These are phyloP conservation scores for Polypterus bichir DNA, from an alignment of 2,113 vertebrate species.

Conservation along the genomic window DNA sequence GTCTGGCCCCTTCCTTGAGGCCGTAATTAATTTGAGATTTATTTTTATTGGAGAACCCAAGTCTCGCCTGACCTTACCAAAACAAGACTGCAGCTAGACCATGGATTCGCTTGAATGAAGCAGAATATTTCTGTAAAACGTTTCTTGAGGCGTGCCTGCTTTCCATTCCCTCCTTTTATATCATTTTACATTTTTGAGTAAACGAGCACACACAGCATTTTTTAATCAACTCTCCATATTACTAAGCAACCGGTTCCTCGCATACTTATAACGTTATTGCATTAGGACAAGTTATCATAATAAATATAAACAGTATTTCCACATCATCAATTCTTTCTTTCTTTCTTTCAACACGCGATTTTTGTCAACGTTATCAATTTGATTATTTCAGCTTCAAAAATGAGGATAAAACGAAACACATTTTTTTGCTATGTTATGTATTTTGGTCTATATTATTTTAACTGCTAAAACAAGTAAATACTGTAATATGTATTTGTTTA, in stretches of 20 bases:
- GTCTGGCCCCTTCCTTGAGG: constrained; percentile 88
- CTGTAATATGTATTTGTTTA: no score
- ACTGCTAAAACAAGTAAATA: no score
- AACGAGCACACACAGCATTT: constrained; percentile 1
- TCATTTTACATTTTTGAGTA: constrained; percentile 20
- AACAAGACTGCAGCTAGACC: constrained; percentile 84
- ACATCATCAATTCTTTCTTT: constrained; percentile 29
- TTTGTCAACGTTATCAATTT: no score
- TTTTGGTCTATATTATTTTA: no score
- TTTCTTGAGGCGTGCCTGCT: constrained; percentile 71
- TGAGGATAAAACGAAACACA: no score
- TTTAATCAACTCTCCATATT: background rate
- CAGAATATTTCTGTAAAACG: constrained; percentile 73
- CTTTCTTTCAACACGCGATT: constrained; percentile 16
- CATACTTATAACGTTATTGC: no score
- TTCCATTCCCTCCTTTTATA: constrained; percentile 70
- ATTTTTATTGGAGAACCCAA: constrained; percentile 96
- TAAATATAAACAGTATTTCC: constrained; percentile 21
- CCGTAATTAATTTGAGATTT: constrained; percentile 99
- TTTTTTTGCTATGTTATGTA: no score
- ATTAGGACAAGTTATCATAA: no score
- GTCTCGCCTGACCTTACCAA: constrained; percentile 96
- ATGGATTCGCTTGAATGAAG: constrained; percentile 79
- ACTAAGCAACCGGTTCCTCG: no score
- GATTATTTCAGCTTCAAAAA: no score